A percentile compares a stretch with the other conserved stretches of the same genome.
Evolutionary conservation across 2,113 vertebrate species (phyloP).

Genomic region (Bujurquina vittata): DNA sequence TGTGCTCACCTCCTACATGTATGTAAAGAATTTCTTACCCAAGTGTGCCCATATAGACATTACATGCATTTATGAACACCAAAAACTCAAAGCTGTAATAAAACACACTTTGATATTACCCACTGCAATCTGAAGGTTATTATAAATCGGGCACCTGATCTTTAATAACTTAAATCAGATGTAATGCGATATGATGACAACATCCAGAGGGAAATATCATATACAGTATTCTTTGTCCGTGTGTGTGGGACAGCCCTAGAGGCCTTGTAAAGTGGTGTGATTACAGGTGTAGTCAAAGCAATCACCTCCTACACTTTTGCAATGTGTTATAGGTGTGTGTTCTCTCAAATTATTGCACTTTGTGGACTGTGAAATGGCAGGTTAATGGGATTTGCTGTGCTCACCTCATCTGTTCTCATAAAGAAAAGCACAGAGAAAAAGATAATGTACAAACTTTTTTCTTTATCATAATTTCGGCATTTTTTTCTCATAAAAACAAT

Average conservation of each 20-base stretch:
- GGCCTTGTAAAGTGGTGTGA: slow-evolving; percentile 42
- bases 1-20: not conserved
- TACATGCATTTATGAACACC: not conserved
- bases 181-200: slow-evolving; percentile 35
- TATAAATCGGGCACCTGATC: slow-evolving; percentile 12
- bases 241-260: slow-evolving; percentile 7
- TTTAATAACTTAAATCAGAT: slow-evolving; percentile 51
- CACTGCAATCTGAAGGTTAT: not conserved
- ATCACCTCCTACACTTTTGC: slow-evolving; percentile 46
- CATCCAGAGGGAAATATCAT: slow-evolving; percentile 25
- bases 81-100: not conserved
- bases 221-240: not conserved
- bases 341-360: slow-evolving; percentile 54
- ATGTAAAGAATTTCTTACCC: not conserved
- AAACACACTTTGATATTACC: slow-evolving; percentile 4
- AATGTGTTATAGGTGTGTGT: slow-evolving; percentile 6
- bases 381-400: slow-evolving; percentile 46
- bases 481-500: not conserved
- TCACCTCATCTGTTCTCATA: slow-evolving; percentile 42
- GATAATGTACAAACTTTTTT: not conserved
- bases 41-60: not conserved
- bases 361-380: slow-evolving; percentile 68
- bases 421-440: slow-evolving; percentile 5
- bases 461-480: too few relatives aligned
- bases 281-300: slow-evolving; percentile 58